phyloP scores from a whole-genome alignment of 2,113 vertebrate species.

The Rhodinocichla rosea region DNA sequence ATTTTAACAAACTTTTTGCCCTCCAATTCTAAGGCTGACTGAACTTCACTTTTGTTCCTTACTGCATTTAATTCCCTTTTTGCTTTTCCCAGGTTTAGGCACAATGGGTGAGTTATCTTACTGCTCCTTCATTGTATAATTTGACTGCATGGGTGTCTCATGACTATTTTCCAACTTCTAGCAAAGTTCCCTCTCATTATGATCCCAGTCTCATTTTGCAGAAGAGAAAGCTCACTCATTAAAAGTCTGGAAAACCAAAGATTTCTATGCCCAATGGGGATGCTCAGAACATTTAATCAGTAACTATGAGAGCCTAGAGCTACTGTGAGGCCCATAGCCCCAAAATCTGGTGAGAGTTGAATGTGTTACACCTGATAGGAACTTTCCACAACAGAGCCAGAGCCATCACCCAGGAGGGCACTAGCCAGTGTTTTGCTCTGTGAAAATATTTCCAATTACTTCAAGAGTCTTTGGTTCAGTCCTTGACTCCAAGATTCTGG shows the following conservation, averaged over 20 bases:
- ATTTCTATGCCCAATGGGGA: not conserved
- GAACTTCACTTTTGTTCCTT: not conserved
- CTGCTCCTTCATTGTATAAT: not conserved
- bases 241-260: not conserved
- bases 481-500: slow-evolving; percentile 39
- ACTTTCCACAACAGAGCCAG: not conserved
- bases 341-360: not conserved
- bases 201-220: not conserved
- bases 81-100: not conserved
- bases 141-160: not conserved
- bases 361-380: not conserved
- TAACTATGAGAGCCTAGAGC: not conserved
- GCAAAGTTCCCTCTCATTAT: not conserved
- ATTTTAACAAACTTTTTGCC: not conserved
- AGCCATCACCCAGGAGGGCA: not conserved
- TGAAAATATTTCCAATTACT: not conserved
- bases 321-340: not conserved
- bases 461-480: not conserved
- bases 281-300: not conserved
- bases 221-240: not conserved
- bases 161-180: not conserved
- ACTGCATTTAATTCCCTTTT: not conserved
- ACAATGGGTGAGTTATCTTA: not conserved
- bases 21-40: not conserved
- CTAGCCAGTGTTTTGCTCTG: not conserved